Conservation (phyloP, 1,140 invertebrate species). For the Dreissena polymorpha region DNA sequence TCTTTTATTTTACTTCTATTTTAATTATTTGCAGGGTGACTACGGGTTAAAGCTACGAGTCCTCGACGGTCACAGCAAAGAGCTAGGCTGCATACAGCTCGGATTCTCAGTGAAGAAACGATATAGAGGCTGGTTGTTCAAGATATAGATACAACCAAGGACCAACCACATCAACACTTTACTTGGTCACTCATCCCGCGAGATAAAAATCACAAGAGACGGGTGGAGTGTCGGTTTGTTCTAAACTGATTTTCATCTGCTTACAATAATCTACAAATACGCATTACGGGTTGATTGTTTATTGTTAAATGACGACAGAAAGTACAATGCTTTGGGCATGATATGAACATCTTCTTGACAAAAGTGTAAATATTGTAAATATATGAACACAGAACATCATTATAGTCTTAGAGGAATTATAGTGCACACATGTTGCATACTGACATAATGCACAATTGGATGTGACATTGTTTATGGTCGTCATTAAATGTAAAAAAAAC, state of each 20-base stretch:
- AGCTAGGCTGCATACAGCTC: conserved; percentile 62
- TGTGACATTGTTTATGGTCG: too few species aligned
- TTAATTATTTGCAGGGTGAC: conserved; percentile 55
- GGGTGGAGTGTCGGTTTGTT: not conserved
- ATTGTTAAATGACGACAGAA: not conserved
- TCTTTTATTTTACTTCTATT: too few species aligned
- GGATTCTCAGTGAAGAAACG: conserved; percentile 62
- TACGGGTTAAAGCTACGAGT: conserved; percentile 61
- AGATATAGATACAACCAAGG: conserved; percentile 49
- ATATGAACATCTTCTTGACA: too few species aligned
- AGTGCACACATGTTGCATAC: too few species aligned
- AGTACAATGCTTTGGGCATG: too few species aligned
- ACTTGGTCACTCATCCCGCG: not conserved
- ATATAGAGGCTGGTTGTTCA: conserved; percentile 64
- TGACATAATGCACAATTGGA: too few species aligned
- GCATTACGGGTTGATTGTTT: not conserved
- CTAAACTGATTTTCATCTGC: not conserved
- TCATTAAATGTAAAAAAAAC: too few species aligned
- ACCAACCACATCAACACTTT: not conserved
- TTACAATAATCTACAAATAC: not conserved
- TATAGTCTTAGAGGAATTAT: too few species aligned
- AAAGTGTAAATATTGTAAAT: too few species aligned
- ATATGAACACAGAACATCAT: too few species aligned
- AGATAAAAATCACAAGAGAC: not conserved
- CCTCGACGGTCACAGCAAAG: conserved; percentile 48